phyloP scores from a whole-genome alignment of 2,888 invertebrate species.

The Mesochorus sp. region DNA sequence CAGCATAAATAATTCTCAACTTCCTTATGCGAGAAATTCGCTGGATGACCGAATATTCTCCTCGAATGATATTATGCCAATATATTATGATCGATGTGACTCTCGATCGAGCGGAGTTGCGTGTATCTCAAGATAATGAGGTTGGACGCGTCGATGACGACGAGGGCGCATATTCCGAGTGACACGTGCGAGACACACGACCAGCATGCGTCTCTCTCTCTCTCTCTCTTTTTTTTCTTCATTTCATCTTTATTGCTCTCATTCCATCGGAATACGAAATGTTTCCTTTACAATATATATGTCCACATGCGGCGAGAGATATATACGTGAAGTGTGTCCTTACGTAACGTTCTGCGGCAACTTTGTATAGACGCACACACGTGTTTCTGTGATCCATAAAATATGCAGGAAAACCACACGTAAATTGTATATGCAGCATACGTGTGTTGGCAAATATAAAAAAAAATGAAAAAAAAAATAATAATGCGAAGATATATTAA shows the following conservation, averaged over 20 bases:
- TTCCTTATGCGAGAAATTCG: not conserved
- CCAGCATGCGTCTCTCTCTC: conserved; percentile 20
- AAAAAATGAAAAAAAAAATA: not conserved
- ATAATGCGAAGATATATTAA: conserved; percentile 3
- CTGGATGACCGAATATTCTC: conserved; percentile 67
- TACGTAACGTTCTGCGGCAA: not conserved
- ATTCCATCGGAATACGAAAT: conserved; percentile 27
- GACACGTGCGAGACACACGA: conserved; percentile 61
- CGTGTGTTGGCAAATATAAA: not conserved
- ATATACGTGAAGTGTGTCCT: not conserved
- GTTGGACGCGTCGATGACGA: conserved; percentile 28
- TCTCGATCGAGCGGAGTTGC: conserved; percentile 45
- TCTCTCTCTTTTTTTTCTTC: not conserved
- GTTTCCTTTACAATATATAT: conserved; percentile 7
- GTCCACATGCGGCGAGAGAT: not conserved
- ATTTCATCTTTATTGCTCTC: not conserved
- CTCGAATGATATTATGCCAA: conserved; percentile 76
- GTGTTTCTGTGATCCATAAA: conserved; percentile 3
- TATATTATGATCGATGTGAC: conserved; percentile 78
- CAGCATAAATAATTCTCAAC: no score
- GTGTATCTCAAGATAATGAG: conserved; percentile 15
- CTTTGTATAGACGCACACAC: not conserved
- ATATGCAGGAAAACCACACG: conserved; percentile 4
- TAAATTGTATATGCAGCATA: not conserved
- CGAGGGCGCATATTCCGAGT: conserved; percentile 24